Evolutionary conservation across 1,140 invertebrate species (phyloP).

Genomic region (Nasonia giraulti): DNA sequence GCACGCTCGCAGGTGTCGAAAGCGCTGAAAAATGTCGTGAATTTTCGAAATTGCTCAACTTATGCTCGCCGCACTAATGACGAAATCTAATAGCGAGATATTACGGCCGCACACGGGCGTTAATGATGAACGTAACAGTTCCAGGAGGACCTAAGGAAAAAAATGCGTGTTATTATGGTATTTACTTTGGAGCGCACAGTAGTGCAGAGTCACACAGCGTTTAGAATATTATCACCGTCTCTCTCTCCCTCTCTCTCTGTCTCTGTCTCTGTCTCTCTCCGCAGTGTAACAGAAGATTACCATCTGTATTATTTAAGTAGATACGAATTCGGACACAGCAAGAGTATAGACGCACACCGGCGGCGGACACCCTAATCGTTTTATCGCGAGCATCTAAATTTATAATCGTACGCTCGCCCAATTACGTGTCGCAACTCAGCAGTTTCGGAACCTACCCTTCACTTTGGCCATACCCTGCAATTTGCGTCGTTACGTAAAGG

Average conservation of each 20-base stretch:
- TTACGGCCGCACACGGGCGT: neutral
- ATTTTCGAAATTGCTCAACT: neutral
- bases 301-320: constrained; percentile 14
- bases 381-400: constrained; percentile 16
- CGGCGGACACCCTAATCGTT: neutral
- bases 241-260: no score
- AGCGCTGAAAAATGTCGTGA: neutral
- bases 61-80: neutral
- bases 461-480: neutral
- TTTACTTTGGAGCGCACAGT: neutral
- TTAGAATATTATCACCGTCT: no score
- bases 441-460: neutral
- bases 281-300: neutral
- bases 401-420: neutral
- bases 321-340: neutral
- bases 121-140: neutral
- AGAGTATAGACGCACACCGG: neutral
- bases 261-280: no score
- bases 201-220: neutral
- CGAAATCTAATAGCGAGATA: neutral
- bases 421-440: neutral
- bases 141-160: neutral
- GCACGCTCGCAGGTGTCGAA: no score
- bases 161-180: neutral
- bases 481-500: neutral